Percentiles rank a stretch among this genome's conserved stretches.
Evolutionary conservation across 1,140 invertebrate genomes (phyloP).

Genomic region (Anadara kagoshimensis): DNA sequence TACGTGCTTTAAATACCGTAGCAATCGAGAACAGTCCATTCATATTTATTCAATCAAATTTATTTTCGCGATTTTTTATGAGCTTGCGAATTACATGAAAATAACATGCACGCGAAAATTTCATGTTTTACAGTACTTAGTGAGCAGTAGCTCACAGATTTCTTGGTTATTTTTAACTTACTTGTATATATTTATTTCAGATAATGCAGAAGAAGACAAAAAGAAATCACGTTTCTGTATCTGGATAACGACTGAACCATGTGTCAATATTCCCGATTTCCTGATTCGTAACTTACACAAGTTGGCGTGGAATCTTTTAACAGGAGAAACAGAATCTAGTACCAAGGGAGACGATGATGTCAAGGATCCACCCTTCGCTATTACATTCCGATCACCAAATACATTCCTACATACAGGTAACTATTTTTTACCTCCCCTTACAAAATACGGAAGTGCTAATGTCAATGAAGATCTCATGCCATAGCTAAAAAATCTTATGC

Average conservation of each 20-base stretch:
- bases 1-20: too few species aligned
- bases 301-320: conserved; percentile 62
- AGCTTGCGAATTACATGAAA: too few species aligned
- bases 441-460: background rate
- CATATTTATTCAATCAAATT: too few species aligned
- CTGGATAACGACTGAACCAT: conserved; percentile 66
- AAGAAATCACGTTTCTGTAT: conserved; percentile 61
- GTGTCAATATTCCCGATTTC: conserved; percentile 50
- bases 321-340: conserved; percentile 31
- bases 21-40: too few species aligned
- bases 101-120: too few species aligned
- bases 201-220: conserved; percentile 48
- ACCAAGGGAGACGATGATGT: conserved; percentile 13
- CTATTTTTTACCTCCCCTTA: background rate
- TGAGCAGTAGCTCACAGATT: too few species aligned
- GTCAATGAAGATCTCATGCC: background rate
- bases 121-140: too few species aligned
- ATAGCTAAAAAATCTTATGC: too few species aligned
- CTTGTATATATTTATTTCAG: conserved; percentile 24
- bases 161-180: too few species aligned
- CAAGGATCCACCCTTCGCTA: conserved; percentile 34
- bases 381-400: conserved; percentile 42
- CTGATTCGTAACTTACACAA: conserved; percentile 60
- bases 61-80: too few species aligned
- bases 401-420: conserved; percentile 53